Base-by-base conservation (phyloP, 23 tunicate species). In the Trididemnum clinides region DNA sequence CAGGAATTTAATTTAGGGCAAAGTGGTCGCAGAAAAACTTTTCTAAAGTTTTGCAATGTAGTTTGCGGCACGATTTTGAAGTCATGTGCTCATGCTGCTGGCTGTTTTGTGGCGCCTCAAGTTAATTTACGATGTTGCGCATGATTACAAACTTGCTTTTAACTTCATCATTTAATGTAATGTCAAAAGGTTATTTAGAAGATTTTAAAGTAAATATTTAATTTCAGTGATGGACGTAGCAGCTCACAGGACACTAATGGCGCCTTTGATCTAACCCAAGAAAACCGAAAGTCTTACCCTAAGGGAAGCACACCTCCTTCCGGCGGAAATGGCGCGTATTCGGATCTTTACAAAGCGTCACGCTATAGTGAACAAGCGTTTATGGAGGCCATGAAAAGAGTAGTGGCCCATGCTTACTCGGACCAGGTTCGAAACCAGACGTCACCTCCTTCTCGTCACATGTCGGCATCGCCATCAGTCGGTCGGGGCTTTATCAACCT, bases 341-440 rank as follows among this genome's bases (percentile, higher is more conserved):
- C 80, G 3, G 80, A 73, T n/a, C 38, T 37, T 1, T 66, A 31
- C n/a, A 66, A 66, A n/a, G 31, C 75, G 12, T 28, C 87, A 1
- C 72, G 58, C 23, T 87, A 77, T 57, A 58, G 34, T 27, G 91
- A 87, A 15, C 39, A 87, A 26, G 91, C 85, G 22, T 71, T 87
- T 19, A 50, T 64, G 3, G 85, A 87, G 27, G 91, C 91, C 5
- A 87, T 87, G 85, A 87, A 87, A 30, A 32, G 85, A 27, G 91
- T 85, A 10, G 81, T 87, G 4, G 88, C 78, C 3, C 29, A 72
- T 23, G 64, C 84, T 54, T 65, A 71, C 39, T n/a, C 64, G 33
- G 59, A 71, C 27, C 37, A 57, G n/a, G 66, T 18, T 51, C 37
- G 66, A 51, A 70, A 79, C 59, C 54, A 79, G 2, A 79, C 87